Conservation (phyloP, 2,888 invertebrate genomes). For the Drosophila maculinotata region DNA sequence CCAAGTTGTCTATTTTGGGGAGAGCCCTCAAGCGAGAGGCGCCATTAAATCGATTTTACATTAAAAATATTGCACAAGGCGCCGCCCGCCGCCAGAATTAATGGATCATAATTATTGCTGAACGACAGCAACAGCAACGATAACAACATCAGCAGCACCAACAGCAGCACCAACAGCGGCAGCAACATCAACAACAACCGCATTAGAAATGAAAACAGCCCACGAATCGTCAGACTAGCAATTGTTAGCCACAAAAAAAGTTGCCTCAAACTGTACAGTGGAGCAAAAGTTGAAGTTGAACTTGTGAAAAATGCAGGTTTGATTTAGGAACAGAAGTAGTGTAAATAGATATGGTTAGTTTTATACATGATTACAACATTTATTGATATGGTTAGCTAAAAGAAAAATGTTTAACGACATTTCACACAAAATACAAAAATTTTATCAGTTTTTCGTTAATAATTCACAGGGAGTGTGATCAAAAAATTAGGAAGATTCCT, state of each 20-base stretch:
- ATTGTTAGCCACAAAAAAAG: slow-evolving; percentile 29
- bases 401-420: too few relatives aligned
- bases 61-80: slow-evolving; percentile 80
- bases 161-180: slow-evolving; percentile 23
- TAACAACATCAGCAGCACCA: slow-evolving; percentile 27
- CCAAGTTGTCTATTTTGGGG: slow-evolving; percentile 68
- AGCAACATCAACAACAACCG: slow-evolving; percentile 39
- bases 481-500: too few relatives aligned
- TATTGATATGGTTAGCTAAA: too few relatives aligned
- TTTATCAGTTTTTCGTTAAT: too few relatives aligned
- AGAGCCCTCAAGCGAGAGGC: slow-evolving; percentile 70
- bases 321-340: too few relatives aligned
- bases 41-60: slow-evolving; percentile 80
- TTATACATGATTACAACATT: too few relatives aligned
- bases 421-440: too few relatives aligned
- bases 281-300: neutral
- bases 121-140: slow-evolving; percentile 57
- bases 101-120: slow-evolving; percentile 79
- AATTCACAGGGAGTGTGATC: too few relatives aligned
- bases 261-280: slow-evolving; percentile 37
- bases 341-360: too few relatives aligned
- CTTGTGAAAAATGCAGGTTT: neutral
- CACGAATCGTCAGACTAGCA: slow-evolving; percentile 30
- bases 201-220: slow-evolving; percentile 75
- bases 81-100: slow-evolving; percentile 72